Base-by-base conservation (phyloP, 1,140 invertebrate species). In the Magallana gigas region DNA sequence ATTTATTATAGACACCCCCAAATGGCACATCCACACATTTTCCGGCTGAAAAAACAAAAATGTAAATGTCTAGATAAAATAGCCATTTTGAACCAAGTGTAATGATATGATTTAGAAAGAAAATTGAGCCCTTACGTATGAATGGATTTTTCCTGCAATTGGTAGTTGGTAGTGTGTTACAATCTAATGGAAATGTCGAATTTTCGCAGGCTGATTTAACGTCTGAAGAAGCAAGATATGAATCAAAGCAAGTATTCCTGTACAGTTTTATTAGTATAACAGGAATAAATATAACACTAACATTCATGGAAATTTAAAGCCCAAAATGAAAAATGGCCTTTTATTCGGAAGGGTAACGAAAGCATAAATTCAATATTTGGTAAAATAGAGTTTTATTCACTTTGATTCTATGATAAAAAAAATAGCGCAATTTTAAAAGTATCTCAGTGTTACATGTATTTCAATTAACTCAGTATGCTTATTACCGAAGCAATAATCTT, bases 81-180 rank as follows among this genome's bases (percentile, higher is more conserved):
- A 29, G 23, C 68, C 14, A 11, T 29, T 76, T 76, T 36, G 36
- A 2, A 76, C 14, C 68, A 76, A 36, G 68, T 48, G 36, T 9
- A 23, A 76, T 18, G 16, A 68, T 68, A 68, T 76, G 8, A 76
- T 36, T 29, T 76, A 76, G 68, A 76, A 76, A 76, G 23, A n/a
- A 76, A 12, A 76, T 76, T 76, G 68, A 23, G 18, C 60, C 88
- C 91, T 83, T 84, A 93, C 92, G 90, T 90, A 85, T 87, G 57
- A 90, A 92, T n/a, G 92, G 92, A 64, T 91, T 91, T 18, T 68
- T 84, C 85, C 84, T 60, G 85, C 93, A 93, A 14, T 92, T 85
- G 56, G 92, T 92, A 14, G 92, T 91, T 7, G 92, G 92, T 16
- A 93, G 68, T 29, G 18, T 87, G 59, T 85, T 85, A 87, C 93